Evolutionary conservation across 2,113 vertebrate genomes (phyloP).

Genomic region (Bujurquina vittata): DNA sequence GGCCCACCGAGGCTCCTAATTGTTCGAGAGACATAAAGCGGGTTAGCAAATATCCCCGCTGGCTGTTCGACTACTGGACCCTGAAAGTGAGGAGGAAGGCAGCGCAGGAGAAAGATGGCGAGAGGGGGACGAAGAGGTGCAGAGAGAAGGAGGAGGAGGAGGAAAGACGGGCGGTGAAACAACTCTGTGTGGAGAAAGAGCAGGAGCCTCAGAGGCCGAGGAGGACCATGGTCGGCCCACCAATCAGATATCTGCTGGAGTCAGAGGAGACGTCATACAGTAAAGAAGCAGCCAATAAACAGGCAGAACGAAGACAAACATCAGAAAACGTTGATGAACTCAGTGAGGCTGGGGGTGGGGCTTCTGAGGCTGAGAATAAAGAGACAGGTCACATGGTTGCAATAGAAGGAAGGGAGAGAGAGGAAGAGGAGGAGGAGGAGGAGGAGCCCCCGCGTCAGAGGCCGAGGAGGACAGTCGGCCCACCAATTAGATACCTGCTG

Average conservation of each 20-base stretch:
- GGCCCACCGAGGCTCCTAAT: too few species aligned
- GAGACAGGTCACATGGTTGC: too few species aligned
- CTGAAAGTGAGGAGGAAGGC: not conserved
- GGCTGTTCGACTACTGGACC: not conserved
- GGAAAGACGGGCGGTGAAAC: not conserved
- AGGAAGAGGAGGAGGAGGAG: too few species aligned
- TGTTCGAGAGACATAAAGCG: too few species aligned
- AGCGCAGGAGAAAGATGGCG: too few species aligned
- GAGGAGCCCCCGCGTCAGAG: not conserved
- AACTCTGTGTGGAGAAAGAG: too few species aligned
- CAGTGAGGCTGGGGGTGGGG: not conserved
- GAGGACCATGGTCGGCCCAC: not conserved
- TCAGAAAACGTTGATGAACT: too few species aligned
- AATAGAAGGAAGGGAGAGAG: too few species aligned
- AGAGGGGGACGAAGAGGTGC: not conserved
- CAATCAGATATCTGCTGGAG: not conserved
- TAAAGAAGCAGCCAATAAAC: not conserved
- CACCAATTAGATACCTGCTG: conserved; percentile 5
- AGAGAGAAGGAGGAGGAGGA: not conserved
- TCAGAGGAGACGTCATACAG: not conserved
- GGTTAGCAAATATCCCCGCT: not conserved
- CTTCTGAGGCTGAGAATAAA: too few species aligned
- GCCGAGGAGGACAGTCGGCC: conserved; percentile 4
- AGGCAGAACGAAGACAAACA: too few species aligned
- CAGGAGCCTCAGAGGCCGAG: not conserved